Evolutionary conservation across 2,888 invertebrate species (phyloP).

Genomic region (Ophion ventricosus): DNA sequence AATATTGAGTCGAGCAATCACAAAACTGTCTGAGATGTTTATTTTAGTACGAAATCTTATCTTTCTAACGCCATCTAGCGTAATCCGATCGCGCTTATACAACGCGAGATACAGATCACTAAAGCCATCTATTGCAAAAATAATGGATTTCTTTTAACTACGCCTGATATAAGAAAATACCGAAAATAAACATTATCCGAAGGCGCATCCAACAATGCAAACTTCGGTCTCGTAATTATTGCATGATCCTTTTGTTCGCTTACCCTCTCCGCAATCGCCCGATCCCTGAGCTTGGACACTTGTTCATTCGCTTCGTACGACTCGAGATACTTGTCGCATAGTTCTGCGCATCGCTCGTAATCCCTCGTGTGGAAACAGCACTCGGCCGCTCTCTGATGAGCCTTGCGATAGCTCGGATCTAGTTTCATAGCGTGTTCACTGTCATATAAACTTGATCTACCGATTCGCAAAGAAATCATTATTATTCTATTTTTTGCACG

Average conservation of each 20-base stretch:
- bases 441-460: conserved; percentile 90
- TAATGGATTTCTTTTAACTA: too few relatives aligned
- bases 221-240: neutral
- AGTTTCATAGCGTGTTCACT: conserved; percentile 91
- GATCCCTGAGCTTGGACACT: conserved; percentile 83
- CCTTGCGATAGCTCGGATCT: conserved; percentile 91
- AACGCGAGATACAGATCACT: too few relatives aligned
- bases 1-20: too few relatives aligned
- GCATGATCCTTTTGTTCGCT: conserved; percentile 34
- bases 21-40: too few relatives aligned
- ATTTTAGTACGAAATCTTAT: too few relatives aligned
- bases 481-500: conserved; percentile 38
- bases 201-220: too few relatives aligned
- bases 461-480: neutral
- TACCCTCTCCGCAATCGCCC: conserved; percentile 85
- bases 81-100: too few relatives aligned
- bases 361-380: conserved; percentile 88
- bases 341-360: conserved; percentile 89
- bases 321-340: conserved; percentile 89
- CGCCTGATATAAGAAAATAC: too few relatives aligned
- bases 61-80: too few relatives aligned
- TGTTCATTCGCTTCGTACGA: conserved; percentile 84
- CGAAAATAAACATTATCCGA: too few relatives aligned
- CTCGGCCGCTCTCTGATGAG: conserved; percentile 89
- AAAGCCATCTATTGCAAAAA: too few relatives aligned